Evolutionary conservation across 2,888 invertebrate species (phyloP), one percentile per base, ranked within the genome.

Genomic region (Monopis laevigella): DNA sequence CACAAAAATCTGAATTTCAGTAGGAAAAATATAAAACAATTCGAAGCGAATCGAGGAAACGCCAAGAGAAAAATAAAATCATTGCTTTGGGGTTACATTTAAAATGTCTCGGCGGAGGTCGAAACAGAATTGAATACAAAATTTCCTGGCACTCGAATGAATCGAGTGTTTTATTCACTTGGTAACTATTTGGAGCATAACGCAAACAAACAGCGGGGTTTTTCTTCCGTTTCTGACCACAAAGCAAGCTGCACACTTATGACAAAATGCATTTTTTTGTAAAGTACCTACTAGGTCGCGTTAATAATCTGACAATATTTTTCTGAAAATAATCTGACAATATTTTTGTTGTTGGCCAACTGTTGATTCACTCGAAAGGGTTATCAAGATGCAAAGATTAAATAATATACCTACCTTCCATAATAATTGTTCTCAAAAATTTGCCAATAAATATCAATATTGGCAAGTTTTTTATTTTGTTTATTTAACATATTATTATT

Each of bases 131-230:
- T 47, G 56, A 56, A 56, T 57, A 51, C 54, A 42, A 48, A 51
- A 54, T 53, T 46, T 50, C 32, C 48, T 48, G 52, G 55, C 51
- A 50, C 50, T 47, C 44, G 40, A 40, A 40, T 13, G 29, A 29
- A 12, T 42, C 44, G 41, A 46, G 51, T 53, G 49, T 49, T 53
- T 47, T 50, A 41, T 44, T 46, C 46, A 17, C 14, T 41, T 46
- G 32, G 42, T 46, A 46, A 48, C 43, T 51, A 49, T 51, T 45
- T 50, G 45, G 40, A 48, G 47, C 44, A 30, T 40, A 48, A 46
- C 48, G 44, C 45, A 53, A 51, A 54, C 48, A 50, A 45, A 48
- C n/a, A n/a, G n/a, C n/a, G n/a, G n/a, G n/a, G n/a, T n/a, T n/a
- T n/a, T n/a, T n/a, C n/a, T n/a, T n/a, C n/a, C n/a, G 28, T 39